Base-by-base conservation (phyloP, 2,888 invertebrate genomes). In the Xestia xanthographa region DNA sequence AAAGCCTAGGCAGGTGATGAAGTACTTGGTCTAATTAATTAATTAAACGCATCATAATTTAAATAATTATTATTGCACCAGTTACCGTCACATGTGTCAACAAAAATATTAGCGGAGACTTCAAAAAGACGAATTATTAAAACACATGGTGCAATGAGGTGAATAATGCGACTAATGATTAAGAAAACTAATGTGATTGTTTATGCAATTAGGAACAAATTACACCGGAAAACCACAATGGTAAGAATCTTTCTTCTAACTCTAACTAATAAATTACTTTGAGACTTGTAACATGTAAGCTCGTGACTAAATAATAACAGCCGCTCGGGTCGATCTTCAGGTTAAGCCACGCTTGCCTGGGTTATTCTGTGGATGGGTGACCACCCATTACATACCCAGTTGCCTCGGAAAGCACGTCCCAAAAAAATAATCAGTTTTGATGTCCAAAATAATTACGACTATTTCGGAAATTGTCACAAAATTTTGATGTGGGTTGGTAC, bases 191-290 rank as follows among this genome's bases (percentile, higher is more conserved):
- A 41, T 14, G 29, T 14, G 41, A 50, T 43, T 34, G 34, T 50
- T 77, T 50, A n/a, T 56, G 20, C 17, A 56, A 66, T 75, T 66
- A 56, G 5, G 5, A 50, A 38, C 38, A 6, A 77, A 60, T 60
- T 77, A 29, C 3, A 48, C 2, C 8, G 8, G 8, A 26, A 34
- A 34, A n/a, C 41, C 17, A 4, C 72, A 41, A 22, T n/a, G 26
- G 6, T 29, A 8, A 22, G 38, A 22, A 22, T 50, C 4, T 50
- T 38, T 69, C 45, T n/a, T 69, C 0, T 41, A 60, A 8, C 17
- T 69, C 0, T 41, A 60, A 8, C 17, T n/a, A n/a, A 53, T 38
- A 8, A 38, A 41, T 29, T 66, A 34, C 22, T 9, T 12, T 0
- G 26, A 26, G 26, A 14, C 56, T 6, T 26, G 26, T 56, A 6